Evolutionary conservation across 1,140 invertebrate genomes (phyloP).

Genomic region (Drosophila subpulchrella): DNA sequence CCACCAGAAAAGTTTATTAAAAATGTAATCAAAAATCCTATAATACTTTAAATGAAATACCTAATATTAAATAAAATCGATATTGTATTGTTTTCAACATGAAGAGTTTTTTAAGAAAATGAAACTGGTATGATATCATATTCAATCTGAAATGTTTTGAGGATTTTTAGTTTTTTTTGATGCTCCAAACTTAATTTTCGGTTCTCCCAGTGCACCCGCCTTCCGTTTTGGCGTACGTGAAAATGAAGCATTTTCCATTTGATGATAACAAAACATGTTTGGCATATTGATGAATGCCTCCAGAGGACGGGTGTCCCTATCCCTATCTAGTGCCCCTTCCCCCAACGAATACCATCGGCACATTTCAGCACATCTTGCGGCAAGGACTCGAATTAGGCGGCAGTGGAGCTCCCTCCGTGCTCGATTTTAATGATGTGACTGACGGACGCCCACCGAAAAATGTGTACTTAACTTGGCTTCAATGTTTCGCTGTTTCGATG

Average conservation of each 20-base stretch:
- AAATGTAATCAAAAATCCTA: too few species aligned
- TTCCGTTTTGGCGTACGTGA: conserved; percentile 64
- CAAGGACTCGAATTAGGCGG: conserved; percentile 79
- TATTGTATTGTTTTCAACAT: too few species aligned
- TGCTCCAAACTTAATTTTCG: too few species aligned
- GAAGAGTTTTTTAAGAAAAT: too few species aligned
- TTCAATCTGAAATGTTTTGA: too few species aligned
- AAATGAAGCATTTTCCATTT: conserved; percentile 81
- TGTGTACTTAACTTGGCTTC: conserved; percentile 13
- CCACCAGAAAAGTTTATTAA: too few species aligned
- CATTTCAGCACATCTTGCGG: conserved; percentile 58
- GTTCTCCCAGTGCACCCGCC: background rate
- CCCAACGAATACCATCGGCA: background rate
- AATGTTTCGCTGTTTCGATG: conserved; percentile 2
- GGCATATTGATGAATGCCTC: conserved; percentile 82
- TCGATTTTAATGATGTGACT: conserved; percentile 81
- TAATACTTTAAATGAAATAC: too few species aligned
- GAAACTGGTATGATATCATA: too few species aligned
- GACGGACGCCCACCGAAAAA: conserved; percentile 60
- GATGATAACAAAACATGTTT: conserved; percentile 82
- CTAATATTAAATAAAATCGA: too few species aligned
- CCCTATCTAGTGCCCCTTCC: conserved; percentile 24
- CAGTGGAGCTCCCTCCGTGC: conserved; percentile 31
- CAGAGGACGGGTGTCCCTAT: conserved; percentile 62
- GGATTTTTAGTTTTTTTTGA: too few species aligned